A percentile compares a stretch with the other conserved stretches of the same genome.
Evolutionary conservation across 2,888 invertebrate genomes (phyloP).

Genomic region (Caenorhabditis afra): DNA sequence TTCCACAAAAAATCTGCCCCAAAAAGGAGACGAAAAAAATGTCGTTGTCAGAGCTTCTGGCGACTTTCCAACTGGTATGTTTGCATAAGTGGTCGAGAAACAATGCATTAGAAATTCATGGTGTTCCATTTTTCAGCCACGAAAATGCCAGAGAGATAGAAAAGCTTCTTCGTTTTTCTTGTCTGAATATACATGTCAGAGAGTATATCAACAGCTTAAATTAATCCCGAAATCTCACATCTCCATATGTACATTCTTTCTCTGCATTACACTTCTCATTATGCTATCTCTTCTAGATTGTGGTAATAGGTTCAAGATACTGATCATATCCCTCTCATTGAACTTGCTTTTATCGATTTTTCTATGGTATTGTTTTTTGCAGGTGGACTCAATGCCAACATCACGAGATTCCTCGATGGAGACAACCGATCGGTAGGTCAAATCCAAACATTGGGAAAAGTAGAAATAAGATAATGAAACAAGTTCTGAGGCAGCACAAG

Average conservation of each 20-base stretch:
- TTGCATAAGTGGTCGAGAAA: background rate
- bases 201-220: conserved; percentile 56
- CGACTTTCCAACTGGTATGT: background rate
- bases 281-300: conserved; percentile 15
- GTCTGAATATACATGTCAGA: conserved; percentile 39
- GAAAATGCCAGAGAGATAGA: too few relatives aligned
- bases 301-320: background rate
- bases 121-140: background rate
- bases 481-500: conserved; percentile 17
- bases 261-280: too few relatives aligned
- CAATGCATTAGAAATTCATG: background rate
- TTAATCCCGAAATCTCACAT: conserved; percentile 55
- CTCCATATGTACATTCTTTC: too few relatives aligned
- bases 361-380: background rate
- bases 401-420: conserved; percentile 78
- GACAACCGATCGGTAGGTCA: conserved; percentile 64
- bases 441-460: too few relatives aligned
- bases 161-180: background rate
- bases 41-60: background rate
- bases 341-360: background rate
- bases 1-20: too few relatives aligned
- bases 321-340: background rate
- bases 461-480: too few relatives aligned
- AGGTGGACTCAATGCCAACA: conserved; percentile 70
- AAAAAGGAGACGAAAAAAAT: too few relatives aligned